These are phyloP conservation scores for Drosophila basisetae DNA, from an alignment of 2,888 invertebrate species.

Conservation along the genomic window DNA sequence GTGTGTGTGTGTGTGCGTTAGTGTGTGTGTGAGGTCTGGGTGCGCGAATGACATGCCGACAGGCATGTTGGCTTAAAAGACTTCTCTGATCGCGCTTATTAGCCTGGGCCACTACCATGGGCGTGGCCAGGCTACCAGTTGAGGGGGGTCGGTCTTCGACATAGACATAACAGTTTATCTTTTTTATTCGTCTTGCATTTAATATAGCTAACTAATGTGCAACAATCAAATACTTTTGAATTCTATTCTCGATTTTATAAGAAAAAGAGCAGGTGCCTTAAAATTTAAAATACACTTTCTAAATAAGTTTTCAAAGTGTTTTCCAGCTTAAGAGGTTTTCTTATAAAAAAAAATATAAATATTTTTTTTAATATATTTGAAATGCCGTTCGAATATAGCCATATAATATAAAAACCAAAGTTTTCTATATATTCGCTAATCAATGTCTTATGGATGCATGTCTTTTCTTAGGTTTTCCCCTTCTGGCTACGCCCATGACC, in stretches of 20 bases:
- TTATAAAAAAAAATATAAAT: too few species aligned
- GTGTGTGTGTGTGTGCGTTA: neutral
- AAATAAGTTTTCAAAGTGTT: neutral
- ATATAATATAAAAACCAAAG: neutral
- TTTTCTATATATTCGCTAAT: neutral
- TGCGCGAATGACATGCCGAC: conserved; percentile 81
- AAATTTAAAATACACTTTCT: neutral
- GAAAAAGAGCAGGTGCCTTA: neutral
- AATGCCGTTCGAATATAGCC: neutral
- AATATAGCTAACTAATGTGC: neutral
- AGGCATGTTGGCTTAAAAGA: conserved; percentile 84
- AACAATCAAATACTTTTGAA: neutral
- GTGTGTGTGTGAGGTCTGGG: conserved; percentile 28
- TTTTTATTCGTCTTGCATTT: neutral
- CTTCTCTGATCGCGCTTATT: conserved; percentile 85
- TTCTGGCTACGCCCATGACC: neutral
- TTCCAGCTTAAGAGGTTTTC: neutral
- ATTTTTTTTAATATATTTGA: too few species aligned
- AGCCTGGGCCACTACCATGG: conserved; percentile 43
- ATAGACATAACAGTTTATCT: too few species aligned
- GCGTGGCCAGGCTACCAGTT: neutral
- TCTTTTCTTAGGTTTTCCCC: neutral
- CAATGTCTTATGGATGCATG: neutral
- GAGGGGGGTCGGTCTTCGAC: neutral
- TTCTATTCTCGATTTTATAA: neutral